Evolutionary conservation across 2,113 vertebrate species (phyloP).

Genomic region (Morone saxatilis): DNA sequence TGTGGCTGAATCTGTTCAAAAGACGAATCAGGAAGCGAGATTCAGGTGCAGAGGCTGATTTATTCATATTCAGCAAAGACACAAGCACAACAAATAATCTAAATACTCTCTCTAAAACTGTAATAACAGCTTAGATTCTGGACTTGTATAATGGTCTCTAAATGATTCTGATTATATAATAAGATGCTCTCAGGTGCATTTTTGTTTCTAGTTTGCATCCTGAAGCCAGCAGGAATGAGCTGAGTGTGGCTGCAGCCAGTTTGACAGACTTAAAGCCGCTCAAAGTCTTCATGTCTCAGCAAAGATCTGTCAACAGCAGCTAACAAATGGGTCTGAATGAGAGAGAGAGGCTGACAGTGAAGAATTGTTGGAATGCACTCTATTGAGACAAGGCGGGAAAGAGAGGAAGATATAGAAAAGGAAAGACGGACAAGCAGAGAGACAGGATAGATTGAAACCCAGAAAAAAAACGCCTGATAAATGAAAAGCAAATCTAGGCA

Average conservation of each 20-base stretch:
- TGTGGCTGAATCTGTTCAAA: constrained; percentile 46
- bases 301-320: constrained; percentile 66
- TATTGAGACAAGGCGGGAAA: constrained; percentile 32
- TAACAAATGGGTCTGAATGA: constrained; percentile 51
- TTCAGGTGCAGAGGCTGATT: constrained; percentile 27
- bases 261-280: constrained; percentile 26
- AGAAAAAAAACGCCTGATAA: background rate
- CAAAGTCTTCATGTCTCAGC: constrained; percentile 49
- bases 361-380: constrained; percentile 77
- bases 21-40: constrained; percentile 13
- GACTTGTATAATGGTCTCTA: background rate
- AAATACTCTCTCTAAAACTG: background rate
- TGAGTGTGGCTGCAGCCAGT: background rate
- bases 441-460: constrained; percentile 1
- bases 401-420: constrained; percentile 19
- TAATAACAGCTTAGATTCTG: background rate
- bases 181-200: background rate
- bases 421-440: constrained; percentile 3
- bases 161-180: background rate
- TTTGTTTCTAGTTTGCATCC: constrained; percentile 2
- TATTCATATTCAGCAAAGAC: background rate
- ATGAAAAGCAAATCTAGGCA: background rate
- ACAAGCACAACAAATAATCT: background rate
- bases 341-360: constrained; percentile 63
- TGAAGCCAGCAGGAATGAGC: constrained; percentile 18